Evolutionary conservation across 2,888 invertebrate genomes (phyloP).

Genomic region (Lissonota sp.): DNA sequence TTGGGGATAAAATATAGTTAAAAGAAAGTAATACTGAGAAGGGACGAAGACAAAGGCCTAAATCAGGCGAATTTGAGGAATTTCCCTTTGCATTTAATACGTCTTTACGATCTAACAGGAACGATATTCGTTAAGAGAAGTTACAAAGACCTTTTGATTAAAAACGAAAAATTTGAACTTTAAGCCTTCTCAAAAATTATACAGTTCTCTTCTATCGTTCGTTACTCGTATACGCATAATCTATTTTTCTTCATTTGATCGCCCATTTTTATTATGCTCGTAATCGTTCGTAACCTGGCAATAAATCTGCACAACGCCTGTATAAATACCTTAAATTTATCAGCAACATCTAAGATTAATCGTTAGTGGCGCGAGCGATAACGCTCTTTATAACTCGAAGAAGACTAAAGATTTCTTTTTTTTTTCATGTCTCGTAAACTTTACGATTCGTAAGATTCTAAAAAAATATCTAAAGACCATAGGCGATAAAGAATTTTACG

Average conservation of each 20-base stretch:
- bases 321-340: constrained; percentile 52
- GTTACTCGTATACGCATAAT: neutral
- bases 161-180: constrained; percentile 19
- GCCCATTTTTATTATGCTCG: neutral
- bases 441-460: constrained; percentile 25
- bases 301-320: constrained; percentile 19
- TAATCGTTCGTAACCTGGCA: neutral
- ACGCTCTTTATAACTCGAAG: constrained; percentile 24
- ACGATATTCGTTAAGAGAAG: constrained; percentile 29
- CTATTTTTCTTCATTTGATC: neutral
- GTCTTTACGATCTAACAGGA: constrained; percentile 8
- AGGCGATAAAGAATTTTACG: constrained; percentile 7
- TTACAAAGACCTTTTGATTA: constrained; percentile 23
- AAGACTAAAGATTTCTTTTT: constrained; percentile 23
- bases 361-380: constrained; percentile 32
- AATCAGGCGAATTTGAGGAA: neutral
- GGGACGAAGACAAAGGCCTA: constrained; percentile 10
- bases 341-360: constrained; percentile 48
- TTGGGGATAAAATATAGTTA: constrained; percentile 33
- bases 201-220: neutral
- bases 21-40: constrained; percentile 56
- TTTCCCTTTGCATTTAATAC: constrained; percentile 6
- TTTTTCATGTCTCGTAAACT: neutral
- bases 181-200: neutral
- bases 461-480: constrained; percentile 6